These are phyloP conservation scores for Aelia acuminata DNA, from an alignment of 2,888 invertebrate genomes.

Conservation along the genomic window DNA sequence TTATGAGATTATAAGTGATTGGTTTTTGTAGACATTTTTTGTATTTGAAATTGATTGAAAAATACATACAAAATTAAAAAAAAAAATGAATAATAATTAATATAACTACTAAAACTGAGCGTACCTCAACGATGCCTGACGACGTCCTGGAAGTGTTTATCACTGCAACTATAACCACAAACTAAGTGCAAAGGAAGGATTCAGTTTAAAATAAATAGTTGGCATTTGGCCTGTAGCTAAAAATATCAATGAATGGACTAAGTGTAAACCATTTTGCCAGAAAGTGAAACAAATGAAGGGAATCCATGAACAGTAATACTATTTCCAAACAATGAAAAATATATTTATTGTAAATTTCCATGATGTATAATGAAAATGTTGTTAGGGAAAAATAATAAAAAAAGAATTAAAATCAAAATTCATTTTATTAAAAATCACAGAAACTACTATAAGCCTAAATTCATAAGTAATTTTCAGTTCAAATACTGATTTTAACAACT, in stretches of 20 bases:
- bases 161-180: background rate
- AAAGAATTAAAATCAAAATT: background rate
- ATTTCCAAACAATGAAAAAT: too few relatives aligned
- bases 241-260: conserved; percentile 12
- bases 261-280: background rate
- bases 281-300: background rate
- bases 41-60: too few relatives aligned
- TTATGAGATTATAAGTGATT: too few relatives aligned
- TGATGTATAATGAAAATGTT: too few relatives aligned
- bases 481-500: background rate
- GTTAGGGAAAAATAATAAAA: background rate
- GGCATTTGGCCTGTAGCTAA: background rate
- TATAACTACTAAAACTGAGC: background rate
- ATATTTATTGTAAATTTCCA: background rate
- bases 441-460: background rate
- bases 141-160: conserved; percentile 17
- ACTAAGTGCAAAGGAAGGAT: background rate
- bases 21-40: too few relatives aligned
- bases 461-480: background rate
- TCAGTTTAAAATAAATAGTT: conserved; percentile 6
- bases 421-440: background rate
- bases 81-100: too few relatives aligned
- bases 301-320: too few relatives aligned
- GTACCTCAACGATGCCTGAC: background rate
- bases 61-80: too few relatives aligned